A percentile compares a stretch with the other conserved stretches of the same genome.
These are phyloP conservation scores for Hymenochirus boettgeri DNA, from an alignment of 2,113 vertebrate genomes.

Conservation along the genomic window DNA sequence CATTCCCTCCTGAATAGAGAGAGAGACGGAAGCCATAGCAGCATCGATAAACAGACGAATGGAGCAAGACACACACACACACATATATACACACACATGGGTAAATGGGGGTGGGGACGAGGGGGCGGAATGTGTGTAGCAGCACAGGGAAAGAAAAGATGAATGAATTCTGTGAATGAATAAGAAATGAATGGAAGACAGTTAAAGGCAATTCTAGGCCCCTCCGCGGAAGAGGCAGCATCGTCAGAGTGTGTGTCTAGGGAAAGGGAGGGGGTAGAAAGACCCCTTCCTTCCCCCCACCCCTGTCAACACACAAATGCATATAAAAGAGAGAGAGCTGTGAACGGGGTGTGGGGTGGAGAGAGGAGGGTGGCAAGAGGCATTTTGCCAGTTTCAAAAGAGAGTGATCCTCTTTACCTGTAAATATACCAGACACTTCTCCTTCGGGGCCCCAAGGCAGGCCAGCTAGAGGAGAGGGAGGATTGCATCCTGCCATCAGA, in stretches of 20 bases:
- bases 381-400: conserved; percentile 43
- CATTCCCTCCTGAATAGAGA: conserved; percentile 42
- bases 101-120: conserved; percentile 33
- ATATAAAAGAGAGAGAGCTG: conserved; percentile 36
- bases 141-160: conserved; percentile 36
- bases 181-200: conserved; percentile 39
- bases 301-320: conserved; percentile 2
- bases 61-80: conserved; percentile 30
- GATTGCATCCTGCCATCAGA: conserved; percentile 53
- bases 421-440: conserved; percentile 92
- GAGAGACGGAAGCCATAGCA: conserved; percentile 39
- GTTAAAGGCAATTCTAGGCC: conserved; percentile 33
- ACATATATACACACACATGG: conserved; percentile 32
- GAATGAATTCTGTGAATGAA: conserved; percentile 43
- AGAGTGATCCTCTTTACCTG: conserved; percentile 66
- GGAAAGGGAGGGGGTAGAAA: conserved; percentile 41
- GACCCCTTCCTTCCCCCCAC: conserved; percentile 13
- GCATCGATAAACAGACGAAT: conserved; percentile 31
- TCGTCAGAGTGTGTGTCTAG: conserved; percentile 44
- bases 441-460: conserved; percentile 80
- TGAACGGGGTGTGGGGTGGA: conserved; percentile 44
- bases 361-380: conserved; percentile 52
- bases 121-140: conserved; percentile 23
- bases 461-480: conserved; percentile 87
- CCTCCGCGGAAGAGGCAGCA: conserved; percentile 29